Base-by-base conservation (phyloP, 2,113 vertebrate genomes). In the Aplodontia rufa region DNA sequence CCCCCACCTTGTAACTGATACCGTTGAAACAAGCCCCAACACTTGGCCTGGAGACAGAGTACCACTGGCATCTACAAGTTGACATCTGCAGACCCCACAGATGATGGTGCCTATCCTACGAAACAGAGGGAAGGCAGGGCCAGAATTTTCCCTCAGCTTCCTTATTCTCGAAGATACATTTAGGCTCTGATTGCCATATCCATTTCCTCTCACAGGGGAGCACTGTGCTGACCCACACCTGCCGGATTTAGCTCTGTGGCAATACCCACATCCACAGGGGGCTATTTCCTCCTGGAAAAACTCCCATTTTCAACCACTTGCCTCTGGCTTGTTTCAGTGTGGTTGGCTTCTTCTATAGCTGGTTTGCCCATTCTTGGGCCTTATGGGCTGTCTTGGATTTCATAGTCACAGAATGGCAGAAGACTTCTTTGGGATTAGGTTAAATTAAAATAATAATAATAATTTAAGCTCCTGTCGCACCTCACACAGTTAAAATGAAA, bases 381-480 rank as follows among this genome's bases (percentile, higher is more conserved):
- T 53, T 66, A 13, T 8, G 19, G 68, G 55, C 69, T 72, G 53
- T 53, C 51, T 32, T 17, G n/a, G 71, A 66, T 55, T 92, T 92
- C 90, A 66, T 60, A 82, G 83, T 71, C n/a, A 47, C 37, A 87
- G 88, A 83, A 84, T 1, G n/a, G 66, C 81, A 72, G 51, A 60
- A n/a, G 51, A 49, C 22, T 91, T 94, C 83, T 90, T 76, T 94
- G 90, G 42, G 42, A 74, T 93, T 93, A 80, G 76, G 71, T 83
- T 45, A 91, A 95, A 87, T 87, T 69, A 91, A 35, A 95, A 51
- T 80, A 80, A 58, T 13, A 90, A 62, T 58, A 76, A 81, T 81
- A 88, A 86, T 60, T 60, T 60, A 93, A 76, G 32, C 30, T 28
- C 24, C 58, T 60, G 11, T 60, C 22, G 19, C 58, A 60, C 9